Evolutionary conservation across 1,140 invertebrate genomes (phyloP).

Genomic region (Elysia chlorotica): DNA sequence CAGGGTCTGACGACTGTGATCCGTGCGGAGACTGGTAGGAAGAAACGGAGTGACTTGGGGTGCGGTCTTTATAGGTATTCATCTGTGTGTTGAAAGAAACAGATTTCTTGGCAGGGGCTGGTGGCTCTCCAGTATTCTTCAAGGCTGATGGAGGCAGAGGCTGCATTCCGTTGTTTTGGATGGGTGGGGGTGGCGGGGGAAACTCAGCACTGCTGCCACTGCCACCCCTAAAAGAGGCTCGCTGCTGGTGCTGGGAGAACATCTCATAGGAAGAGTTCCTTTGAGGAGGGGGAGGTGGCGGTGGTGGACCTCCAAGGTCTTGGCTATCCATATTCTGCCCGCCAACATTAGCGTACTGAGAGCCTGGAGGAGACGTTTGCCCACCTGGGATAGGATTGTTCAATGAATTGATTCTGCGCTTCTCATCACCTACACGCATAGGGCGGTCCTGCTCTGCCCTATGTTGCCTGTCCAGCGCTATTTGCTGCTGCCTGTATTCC

Average conservation of each 20-base stretch:
- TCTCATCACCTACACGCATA: constrained; percentile 44
- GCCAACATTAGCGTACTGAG: constrained; percentile 5
- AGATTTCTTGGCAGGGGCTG: constrained; percentile 54
- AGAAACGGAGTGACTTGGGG: constrained; percentile 27
- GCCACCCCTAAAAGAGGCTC: background rate
- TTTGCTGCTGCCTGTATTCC: constrained; percentile 39
- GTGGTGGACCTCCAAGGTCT: background rate
- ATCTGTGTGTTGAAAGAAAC: constrained; percentile 58
- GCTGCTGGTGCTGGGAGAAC: constrained; percentile 9
- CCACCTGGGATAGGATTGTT: no score
- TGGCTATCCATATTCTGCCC: background rate
- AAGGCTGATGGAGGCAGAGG: constrained; percentile 3
- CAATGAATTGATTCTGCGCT: constrained; percentile 39
- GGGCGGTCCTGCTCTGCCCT: constrained; percentile 44
- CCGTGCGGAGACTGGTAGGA: constrained; percentile 23
- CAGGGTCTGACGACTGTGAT: constrained; percentile 29
- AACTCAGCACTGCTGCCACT: background rate
- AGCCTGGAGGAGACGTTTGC: no score
- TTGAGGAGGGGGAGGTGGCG: constrained; percentile 46
- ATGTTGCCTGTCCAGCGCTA: constrained; percentile 39
- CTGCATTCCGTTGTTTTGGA: background rate
- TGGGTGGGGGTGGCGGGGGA: background rate
- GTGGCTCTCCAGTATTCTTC: constrained; percentile 4
- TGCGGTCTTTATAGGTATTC: constrained; percentile 41
- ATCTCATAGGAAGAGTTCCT: constrained; percentile 47